Base-by-base conservation (phyloP, 2,113 vertebrate species). In the Scophthalmus maximus region DNA sequence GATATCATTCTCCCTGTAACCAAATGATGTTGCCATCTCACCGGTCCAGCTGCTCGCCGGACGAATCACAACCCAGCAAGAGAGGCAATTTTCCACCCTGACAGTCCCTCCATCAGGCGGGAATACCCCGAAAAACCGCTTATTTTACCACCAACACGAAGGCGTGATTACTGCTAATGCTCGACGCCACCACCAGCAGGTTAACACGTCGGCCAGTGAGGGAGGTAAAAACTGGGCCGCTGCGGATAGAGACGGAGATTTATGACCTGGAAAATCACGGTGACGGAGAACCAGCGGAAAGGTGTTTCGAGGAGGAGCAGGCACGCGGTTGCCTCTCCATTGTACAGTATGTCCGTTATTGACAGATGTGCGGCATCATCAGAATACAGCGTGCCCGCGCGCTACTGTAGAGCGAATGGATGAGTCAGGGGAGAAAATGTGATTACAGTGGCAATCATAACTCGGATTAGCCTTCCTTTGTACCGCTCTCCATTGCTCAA, bases 401-500 rank as follows among this genome's bases (percentile, higher is more conserved):
- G 15, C 60, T 73, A 67, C 76, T 63, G 68, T 56, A 73, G 79
- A 30, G 64, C 10, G 64, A 64, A 76, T 40, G 67, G 82, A 86
- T 85, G 88, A 88, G 73, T 87, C 79, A 22, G 73, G 74, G 64
- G 26, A 64, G 77, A 56, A 85, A 88, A 91, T 82, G 79, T 58
- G 87, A 90, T 92, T 90, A 89, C 83, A 64, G 75, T 51, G 65
- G 73, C 86, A 88, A 90, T 92, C 90, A 90, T 84, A 81, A 90
- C 78, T 90, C 88, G 88, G 87, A 91, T 90, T 90, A 90, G 83
- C 82, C 74, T 74, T 78, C 79, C 47, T 52, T 74, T 83, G 81
- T 82, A 78, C 76, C 85, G 71, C 78, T 86, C 85, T 82, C 78
- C 80, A 78, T 74, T 82, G 68, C 78, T 86, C 83, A 78, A 79